Conservation (phyloP, 1,140 invertebrate genomes). For the Stenopsyche tienmushanensis region DNA sequence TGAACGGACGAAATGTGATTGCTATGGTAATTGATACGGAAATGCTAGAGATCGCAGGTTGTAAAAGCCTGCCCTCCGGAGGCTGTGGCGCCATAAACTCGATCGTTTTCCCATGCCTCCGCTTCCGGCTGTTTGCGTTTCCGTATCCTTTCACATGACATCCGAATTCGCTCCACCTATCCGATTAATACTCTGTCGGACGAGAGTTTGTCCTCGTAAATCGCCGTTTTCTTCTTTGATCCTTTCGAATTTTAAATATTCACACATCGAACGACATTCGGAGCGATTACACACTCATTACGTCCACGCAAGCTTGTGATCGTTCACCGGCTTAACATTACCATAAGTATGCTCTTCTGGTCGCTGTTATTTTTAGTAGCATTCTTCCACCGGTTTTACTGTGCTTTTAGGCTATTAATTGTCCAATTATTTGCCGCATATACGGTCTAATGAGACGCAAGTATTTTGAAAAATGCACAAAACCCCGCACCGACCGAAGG, state of each 20-base stretch:
- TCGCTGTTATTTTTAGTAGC: constrained; percentile 35
- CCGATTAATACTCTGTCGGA: constrained; percentile 2
- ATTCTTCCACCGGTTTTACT: constrained; percentile 24
- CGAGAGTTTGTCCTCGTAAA: background rate
- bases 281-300: background rate
- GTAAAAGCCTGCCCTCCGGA: background rate
- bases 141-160: constrained; percentile 2
- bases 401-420: constrained; percentile 39
- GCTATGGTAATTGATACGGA: too few relatives aligned
- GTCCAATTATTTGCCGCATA: constrained; percentile 38
- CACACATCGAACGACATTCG: background rate
- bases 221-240: background rate
- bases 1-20: too few relatives aligned
- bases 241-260: background rate
- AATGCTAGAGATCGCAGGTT: background rate
- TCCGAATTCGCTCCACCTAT: background rate
- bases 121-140: constrained; percentile 2
- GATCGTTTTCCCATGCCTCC: constrained; percentile 4
- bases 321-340: constrained; percentile 5
- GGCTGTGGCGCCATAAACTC: background rate
- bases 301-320: too few relatives aligned
- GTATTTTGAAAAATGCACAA: constrained; percentile 32
- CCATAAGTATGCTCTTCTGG: constrained; percentile 19
- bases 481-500: background rate
- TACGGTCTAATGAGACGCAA: constrained; percentile 36